Conservation (phyloP, 1,140 invertebrate genomes). For the Lordiphosa stackelbergi region DNA sequence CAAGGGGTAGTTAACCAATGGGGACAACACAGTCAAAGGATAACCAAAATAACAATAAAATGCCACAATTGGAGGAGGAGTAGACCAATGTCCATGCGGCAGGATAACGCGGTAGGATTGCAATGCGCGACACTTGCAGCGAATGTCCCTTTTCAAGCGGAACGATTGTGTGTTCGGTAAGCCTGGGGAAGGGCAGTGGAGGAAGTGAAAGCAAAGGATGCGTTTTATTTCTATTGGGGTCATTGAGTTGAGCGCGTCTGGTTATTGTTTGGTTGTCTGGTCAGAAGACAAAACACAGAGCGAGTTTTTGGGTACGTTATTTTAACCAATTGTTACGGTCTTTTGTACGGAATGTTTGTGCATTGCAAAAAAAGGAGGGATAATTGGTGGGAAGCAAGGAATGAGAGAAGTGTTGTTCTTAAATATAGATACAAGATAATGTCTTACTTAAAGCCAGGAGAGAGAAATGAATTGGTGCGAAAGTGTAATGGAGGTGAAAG, state of each 20-base stretch:
- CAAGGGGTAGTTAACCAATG: constrained; percentile 32
- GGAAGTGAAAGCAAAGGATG: constrained; percentile 37
- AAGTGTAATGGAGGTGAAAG: too few relatives aligned
- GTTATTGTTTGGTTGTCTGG: constrained; percentile 63
- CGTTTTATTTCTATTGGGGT: constrained; percentile 74
- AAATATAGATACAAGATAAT: too few relatives aligned
- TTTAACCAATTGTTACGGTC: constrained; percentile 35
- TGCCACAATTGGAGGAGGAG: constrained; percentile 15
- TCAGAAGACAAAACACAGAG: constrained; percentile 1
- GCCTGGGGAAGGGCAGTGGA: not conserved
- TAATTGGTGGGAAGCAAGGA: constrained; percentile 20
- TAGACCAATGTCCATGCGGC: constrained; percentile 35
- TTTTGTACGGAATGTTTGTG: constrained; percentile 35
- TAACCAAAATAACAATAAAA: constrained; percentile 65
- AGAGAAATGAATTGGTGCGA: too few relatives aligned
- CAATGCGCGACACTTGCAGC: constrained; percentile 63
- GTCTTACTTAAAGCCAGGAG: too few relatives aligned
- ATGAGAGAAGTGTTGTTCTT: not conserved
- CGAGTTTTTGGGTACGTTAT: constrained; percentile 6
- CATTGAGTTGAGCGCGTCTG: constrained; percentile 59
- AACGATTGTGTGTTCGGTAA: constrained; percentile 23
- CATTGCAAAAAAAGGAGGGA: constrained; percentile 3
- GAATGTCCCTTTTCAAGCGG: constrained; percentile 55
- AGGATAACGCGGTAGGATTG: constrained; percentile 53
- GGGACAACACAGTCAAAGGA: constrained; percentile 64